Percentiles rank a stretch among this genome's conserved stretches.
These are phyloP conservation scores for Himalopsyche kuldschensis DNA, from an alignment of 2,888 invertebrate species.

Conservation along the genomic window DNA sequence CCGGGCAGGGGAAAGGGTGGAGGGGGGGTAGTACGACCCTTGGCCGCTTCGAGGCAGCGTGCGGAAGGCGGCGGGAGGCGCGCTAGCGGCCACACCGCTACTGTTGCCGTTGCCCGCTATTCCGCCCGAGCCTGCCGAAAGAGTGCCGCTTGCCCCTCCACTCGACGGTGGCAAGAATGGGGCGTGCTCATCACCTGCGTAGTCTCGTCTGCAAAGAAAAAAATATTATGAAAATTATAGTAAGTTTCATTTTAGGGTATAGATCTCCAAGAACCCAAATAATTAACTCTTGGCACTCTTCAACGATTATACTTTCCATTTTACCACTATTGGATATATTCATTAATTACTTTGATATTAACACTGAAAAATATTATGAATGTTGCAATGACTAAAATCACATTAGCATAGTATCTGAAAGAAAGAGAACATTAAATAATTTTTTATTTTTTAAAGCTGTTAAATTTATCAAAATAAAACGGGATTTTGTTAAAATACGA, in stretches of 20 bases:
- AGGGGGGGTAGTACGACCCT: slow-evolving; percentile 70
- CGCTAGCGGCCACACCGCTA: neutral
- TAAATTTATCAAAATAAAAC: no score
- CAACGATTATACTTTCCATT: no score
- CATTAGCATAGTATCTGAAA: no score
- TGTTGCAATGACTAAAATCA: no score
- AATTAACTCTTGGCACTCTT: no score
- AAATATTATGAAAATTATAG: neutral
- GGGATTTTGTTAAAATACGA: no score
- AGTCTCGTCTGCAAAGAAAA: slow-evolving; percentile 65
- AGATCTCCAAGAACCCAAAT: no score
- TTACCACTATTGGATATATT: no score
- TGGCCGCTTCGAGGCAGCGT: slow-evolving; percentile 56
- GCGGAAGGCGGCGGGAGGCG: slow-evolving; percentile 11
- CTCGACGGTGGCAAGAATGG: slow-evolving; percentile 68
- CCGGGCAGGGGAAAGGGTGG: slow-evolving; percentile 34
- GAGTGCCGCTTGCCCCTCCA: slow-evolving; percentile 57
- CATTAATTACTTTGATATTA: no score
- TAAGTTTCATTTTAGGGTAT: neutral
- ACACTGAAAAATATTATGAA: no score
- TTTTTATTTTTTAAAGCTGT: no score
- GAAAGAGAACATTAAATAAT: no score
- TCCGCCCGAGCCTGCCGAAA: slow-evolving; percentile 41
- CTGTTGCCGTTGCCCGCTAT: neutral
- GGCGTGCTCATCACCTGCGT: slow-evolving; percentile 82